These are phyloP conservation scores for Spermophilus dauricus DNA, from an alignment of 2,113 vertebrate genomes.

Conservation along the genomic window DNA sequence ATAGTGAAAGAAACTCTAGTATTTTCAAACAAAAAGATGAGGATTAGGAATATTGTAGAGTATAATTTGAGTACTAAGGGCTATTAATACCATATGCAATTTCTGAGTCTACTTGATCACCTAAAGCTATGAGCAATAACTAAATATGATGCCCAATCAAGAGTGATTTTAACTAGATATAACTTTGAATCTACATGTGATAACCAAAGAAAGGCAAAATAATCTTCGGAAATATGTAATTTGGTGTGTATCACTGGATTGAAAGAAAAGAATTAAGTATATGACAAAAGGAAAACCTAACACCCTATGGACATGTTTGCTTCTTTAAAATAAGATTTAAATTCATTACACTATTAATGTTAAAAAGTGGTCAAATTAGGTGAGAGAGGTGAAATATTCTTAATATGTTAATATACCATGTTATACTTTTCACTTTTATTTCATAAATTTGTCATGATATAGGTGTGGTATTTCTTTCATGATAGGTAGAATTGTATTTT, in stretches of 20 bases:
- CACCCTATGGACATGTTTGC: not conserved
- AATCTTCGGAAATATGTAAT: not conserved
- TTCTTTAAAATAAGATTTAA: not conserved
- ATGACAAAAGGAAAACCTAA: not conserved
- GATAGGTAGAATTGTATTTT: not conserved
- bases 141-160: not conserved
- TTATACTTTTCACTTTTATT: constrained; percentile 26
- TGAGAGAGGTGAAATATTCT: not conserved
- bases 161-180: not conserved
- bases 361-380: not conserved
- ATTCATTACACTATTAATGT: constrained; percentile 2
- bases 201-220: constrained; percentile 13
- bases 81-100: not conserved
- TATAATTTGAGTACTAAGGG: not conserved
- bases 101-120: not conserved
- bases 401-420: not conserved
- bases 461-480: not conserved
- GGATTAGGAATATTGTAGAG: not conserved
- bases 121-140: not conserved
- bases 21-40: not conserved
- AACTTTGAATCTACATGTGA: constrained; percentile 6
- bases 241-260: not conserved
- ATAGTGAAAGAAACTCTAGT: not conserved
- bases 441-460: not conserved
- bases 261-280: constrained; percentile 25